Evolutionary conservation across 2,113 vertebrate genomes (phyloP), one percentile per base, ranked within the genome.

Genomic region (Junco hyemalis): DNA sequence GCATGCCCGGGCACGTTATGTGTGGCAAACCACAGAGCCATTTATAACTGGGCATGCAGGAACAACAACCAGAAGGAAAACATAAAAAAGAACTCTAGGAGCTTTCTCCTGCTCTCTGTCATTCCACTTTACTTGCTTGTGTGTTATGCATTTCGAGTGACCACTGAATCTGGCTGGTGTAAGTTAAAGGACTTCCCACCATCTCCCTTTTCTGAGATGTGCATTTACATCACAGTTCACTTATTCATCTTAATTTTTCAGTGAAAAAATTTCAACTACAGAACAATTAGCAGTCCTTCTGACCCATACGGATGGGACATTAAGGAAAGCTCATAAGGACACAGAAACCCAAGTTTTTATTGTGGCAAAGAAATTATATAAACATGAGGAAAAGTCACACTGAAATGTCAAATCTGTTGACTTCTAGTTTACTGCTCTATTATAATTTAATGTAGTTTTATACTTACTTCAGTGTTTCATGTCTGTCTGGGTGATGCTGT

Each of bases 401-500:
- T 44, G 57, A 80, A 77, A 77, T 73, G 14, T 63, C 59, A 51
- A n/a, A 54, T 44, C 38, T 81, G 24, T 12, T 48, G n/a, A 83
- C 31, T 63, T 73, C 6, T 16, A 35, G 28, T 12, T 82, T 77
- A 56, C 44, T 66, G 66, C 12, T 15, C 47, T 51, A 61, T 26
- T 69, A 29, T 31, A 53, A 79, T 38, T 78, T 64, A 47, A 88
- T 18, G 36, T 29, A 45, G 15, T 53, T 36, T 72, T 83, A 44
- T 63, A 98, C 99, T 98, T 97, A 99, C 99, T 99, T 99, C 73
- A 99, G 53, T 21, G 99, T 99, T 97, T 99, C 98, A 74, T 99
- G 99, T 63, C 99, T 98, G 96, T 99, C 99, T 90, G 99, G 99
- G 84, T 99, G 99, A 88, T 99, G 99, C 92, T 99, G 99, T 92